Percentiles rank a stretch among this genome's conserved stretches.
These are phyloP conservation scores for Plebejus anna DNA, from an alignment of 2,888 invertebrate genomes.

Conservation along the genomic window DNA sequence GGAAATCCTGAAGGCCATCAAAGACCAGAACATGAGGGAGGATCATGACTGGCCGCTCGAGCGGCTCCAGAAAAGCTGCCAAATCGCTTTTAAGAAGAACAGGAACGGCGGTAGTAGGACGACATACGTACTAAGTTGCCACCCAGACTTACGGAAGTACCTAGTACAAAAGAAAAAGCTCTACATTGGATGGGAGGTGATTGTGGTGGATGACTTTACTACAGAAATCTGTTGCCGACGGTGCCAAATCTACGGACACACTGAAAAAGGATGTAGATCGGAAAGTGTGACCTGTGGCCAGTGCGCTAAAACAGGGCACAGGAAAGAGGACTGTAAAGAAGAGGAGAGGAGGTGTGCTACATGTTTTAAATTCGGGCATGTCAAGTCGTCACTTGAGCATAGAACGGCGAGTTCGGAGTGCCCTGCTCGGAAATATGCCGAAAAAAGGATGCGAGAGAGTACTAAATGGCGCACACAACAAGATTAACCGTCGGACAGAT, in stretches of 20 bases:
- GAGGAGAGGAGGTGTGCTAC: background rate
- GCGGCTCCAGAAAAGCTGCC: background rate
- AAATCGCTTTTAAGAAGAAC: background rate
- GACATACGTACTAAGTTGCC: background rate
- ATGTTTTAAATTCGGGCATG: background rate
- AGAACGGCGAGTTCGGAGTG: background rate
- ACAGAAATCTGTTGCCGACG: too few relatives aligned
- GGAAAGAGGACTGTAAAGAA: background rate
- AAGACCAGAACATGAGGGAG: background rate
- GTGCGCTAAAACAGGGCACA: background rate
- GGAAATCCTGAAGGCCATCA: background rate
- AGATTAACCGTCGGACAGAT: background rate
- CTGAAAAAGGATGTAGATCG: background rate
- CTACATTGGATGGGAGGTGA: too few relatives aligned
- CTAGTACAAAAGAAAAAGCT: too few relatives aligned
- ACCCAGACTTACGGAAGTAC: too few relatives aligned
- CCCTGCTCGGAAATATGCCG: background rate
- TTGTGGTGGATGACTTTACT: too few relatives aligned
- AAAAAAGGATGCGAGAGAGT: background rate
- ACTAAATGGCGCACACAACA: background rate
- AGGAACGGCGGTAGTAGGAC: background rate
- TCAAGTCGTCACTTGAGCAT: background rate
- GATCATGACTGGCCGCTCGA: background rate
- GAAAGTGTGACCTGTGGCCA: background rate
- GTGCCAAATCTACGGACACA: background rate